A percentile compares a stretch with the other conserved stretches of the same genome.
phyloP scores from a whole-genome alignment of 1,140 invertebrate species.

The Polypedilum vanderplanki region DNA sequence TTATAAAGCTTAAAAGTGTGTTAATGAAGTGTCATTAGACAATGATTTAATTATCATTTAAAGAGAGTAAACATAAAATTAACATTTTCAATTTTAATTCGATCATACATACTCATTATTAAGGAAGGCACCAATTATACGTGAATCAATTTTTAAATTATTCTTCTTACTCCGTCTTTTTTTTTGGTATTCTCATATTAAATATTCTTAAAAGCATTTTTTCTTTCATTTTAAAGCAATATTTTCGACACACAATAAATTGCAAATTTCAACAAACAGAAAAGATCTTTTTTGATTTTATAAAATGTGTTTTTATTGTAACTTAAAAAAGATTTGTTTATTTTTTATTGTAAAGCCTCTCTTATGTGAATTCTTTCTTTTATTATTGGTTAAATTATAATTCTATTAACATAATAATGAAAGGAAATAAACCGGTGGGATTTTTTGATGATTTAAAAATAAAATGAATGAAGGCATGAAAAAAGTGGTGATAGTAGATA shows the following conservation, averaged over 20 bases:
- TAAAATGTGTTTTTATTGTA: not conserved
- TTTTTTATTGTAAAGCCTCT: not conserved
- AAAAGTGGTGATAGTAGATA: too few species aligned
- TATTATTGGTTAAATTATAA: too few species aligned
- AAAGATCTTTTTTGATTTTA: not conserved
- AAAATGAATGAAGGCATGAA: too few species aligned
- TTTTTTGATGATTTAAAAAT: too few species aligned
- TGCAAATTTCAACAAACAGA: not conserved
- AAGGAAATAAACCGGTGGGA: too few species aligned
- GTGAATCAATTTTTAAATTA: slow-evolving; percentile 12
- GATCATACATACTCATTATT: not conserved
- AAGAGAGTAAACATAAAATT: too few species aligned
- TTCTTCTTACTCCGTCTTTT: not conserved
- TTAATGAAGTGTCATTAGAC: too few species aligned
- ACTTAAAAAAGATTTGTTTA: not conserved
- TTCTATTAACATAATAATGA: too few species aligned
- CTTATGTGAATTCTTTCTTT: too few species aligned
- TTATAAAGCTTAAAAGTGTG: too few species aligned
- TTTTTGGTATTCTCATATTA: not conserved
- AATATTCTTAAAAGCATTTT: slow-evolving; percentile 16
- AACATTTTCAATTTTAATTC: not conserved
- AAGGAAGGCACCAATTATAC: slow-evolving; percentile 25
- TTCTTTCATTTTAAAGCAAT: not conserved
- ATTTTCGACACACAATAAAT: slow-evolving; percentile 12
- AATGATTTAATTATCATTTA: too few species aligned